Percentiles rank a stretch among this genome's conserved stretches.
These are phyloP conservation scores for Tanaodytes sp. DNA, from an alignment of 2,888 invertebrate species.

Conservation along the genomic window DNA sequence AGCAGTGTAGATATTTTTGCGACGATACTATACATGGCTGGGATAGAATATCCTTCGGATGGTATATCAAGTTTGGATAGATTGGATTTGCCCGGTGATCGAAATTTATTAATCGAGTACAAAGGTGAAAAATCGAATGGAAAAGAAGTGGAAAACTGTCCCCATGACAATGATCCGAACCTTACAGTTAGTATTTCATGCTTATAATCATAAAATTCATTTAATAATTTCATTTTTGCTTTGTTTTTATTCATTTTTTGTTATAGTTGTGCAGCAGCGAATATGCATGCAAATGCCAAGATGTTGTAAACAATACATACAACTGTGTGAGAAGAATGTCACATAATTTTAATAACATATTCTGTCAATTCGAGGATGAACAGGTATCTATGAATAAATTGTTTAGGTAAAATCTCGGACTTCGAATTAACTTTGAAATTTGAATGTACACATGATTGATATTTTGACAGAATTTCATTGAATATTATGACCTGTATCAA, in stretches of 20 bases:
- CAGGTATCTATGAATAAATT: constrained; percentile 70
- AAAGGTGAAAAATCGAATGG: constrained; percentile 81
- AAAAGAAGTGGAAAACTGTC: constrained; percentile 78
- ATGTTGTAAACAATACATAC: constrained; percentile 88
- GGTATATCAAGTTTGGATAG: constrained; percentile 63
- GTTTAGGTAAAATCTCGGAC: background rate
- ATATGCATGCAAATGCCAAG: constrained; percentile 88
- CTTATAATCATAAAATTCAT: background rate
- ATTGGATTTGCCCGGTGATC: constrained; percentile 68
- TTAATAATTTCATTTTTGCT: too few species aligned
- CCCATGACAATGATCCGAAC: constrained; percentile 77
- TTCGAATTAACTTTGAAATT: background rate
- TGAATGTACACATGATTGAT: too few species aligned
- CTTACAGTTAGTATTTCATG: constrained; percentile 76
- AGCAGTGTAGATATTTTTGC: constrained; percentile 88
- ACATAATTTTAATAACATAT: constrained; percentile 75
- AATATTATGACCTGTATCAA: constrained; percentile 81
- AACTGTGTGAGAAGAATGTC: constrained; percentile 82
- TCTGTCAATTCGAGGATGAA: constrained; percentile 78
- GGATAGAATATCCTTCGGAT: constrained; percentile 73
- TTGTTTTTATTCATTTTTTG: constrained; percentile 9
- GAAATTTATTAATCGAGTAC: constrained; percentile 85
- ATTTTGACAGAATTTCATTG: constrained; percentile 78
- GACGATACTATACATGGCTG: constrained; percentile 84
- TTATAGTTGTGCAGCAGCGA: constrained; percentile 30